Conservation (phyloP, 2,888 invertebrate species). For the Folsomia candida region DNA sequence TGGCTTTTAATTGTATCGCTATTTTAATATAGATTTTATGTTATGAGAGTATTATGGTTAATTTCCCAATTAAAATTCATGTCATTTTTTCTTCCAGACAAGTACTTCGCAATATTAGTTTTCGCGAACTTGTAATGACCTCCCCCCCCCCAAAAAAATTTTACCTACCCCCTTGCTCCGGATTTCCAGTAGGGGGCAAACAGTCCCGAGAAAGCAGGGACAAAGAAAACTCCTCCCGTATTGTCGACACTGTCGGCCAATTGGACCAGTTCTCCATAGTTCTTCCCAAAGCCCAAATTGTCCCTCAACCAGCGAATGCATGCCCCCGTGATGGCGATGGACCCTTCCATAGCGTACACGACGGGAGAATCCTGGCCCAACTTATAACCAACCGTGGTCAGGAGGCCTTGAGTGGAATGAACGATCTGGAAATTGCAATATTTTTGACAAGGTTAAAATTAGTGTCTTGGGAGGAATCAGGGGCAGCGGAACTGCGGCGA, state of each 20-base stretch:
- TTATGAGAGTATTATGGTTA: too few relatives aligned
- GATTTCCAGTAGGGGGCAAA: constrained; percentile 98
- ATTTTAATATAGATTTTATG: too few relatives aligned
- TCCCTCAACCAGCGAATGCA: constrained; percentile 90
- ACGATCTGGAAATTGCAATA: constrained; percentile 61
- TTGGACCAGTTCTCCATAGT: constrained; percentile 67
- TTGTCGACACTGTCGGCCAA: constrained; percentile 77
- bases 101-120: too few relatives aligned
- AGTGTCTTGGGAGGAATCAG: not conserved
- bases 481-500: too few relatives aligned
- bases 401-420: constrained; percentile 78
- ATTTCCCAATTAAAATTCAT: too few relatives aligned
- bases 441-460: not conserved
- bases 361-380: constrained; percentile 76
- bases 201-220: constrained; percentile 93
- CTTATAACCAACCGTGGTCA: constrained; percentile 88
- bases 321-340: constrained; percentile 85
- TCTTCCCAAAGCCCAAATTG: constrained; percentile 79
- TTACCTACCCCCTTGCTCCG: too few relatives aligned
- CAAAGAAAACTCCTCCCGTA: constrained; percentile 94
- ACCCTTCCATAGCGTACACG: constrained; percentile 87
- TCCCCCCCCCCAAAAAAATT: too few relatives aligned
- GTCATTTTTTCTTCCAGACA: too few relatives aligned
- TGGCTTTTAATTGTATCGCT: too few relatives aligned
- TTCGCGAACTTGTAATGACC: too few relatives aligned